Conservation (phyloP, 23 tunicate species). For the Corella eumyota region DNA sequence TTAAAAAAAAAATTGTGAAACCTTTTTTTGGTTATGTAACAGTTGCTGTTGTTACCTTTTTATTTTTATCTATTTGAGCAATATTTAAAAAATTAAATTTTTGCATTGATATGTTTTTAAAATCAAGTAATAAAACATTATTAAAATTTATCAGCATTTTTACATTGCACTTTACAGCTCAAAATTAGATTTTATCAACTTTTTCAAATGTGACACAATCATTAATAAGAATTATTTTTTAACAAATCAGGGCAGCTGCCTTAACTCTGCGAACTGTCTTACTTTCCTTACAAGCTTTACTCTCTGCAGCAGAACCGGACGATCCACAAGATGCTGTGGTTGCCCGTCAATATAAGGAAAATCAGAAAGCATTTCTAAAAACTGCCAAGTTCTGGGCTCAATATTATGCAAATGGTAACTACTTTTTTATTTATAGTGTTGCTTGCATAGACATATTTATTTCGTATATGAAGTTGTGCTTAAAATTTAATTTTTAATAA, state of each 20-base stretch:
- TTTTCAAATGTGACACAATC: neutral
- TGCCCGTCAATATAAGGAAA: slow-evolving; percentile 79
- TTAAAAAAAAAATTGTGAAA: too few species aligned
- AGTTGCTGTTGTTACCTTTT: too few species aligned
- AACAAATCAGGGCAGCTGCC: slow-evolving; percentile 97
- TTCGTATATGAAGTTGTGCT: too few species aligned
- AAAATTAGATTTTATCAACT: neutral
- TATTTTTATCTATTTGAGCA: neutral
- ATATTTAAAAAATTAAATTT: neutral
- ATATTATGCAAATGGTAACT: slow-evolving; percentile 68
- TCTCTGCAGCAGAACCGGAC: slow-evolving; percentile 89
- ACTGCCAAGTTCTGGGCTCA: slow-evolving; percentile 96
- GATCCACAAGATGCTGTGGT: slow-evolving; percentile 99
- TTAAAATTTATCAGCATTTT: neutral
- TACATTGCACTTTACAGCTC: neutral
- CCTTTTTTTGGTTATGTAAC: too few species aligned
- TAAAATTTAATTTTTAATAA: too few species aligned
- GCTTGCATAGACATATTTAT: neutral
- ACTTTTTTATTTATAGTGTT: neutral
- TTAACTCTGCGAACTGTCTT: slow-evolving; percentile 87
- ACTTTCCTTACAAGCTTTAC: slow-evolving; percentile 80
- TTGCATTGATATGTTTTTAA: neutral
- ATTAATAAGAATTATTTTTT: too few species aligned
- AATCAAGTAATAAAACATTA: neutral
- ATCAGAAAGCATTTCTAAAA: slow-evolving; percentile 32